Evolutionary conservation across 2,888 invertebrate species (phyloP).

Genomic region (Phortica okadai): DNA sequence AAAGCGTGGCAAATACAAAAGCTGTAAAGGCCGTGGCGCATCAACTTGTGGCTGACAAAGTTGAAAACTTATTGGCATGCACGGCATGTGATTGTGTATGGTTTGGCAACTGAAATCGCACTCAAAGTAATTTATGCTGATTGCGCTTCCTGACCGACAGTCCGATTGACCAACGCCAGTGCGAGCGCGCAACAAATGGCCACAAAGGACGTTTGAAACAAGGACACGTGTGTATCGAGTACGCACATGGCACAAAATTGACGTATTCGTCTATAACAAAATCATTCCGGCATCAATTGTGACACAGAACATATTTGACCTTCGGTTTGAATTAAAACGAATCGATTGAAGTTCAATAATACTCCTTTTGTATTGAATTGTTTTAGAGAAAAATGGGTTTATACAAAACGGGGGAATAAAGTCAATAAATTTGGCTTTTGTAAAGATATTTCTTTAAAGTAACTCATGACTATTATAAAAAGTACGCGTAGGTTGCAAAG

Average conservation of each 20-base stretch:
- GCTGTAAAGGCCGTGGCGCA: neutral
- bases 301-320: neutral
- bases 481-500: too few species aligned
- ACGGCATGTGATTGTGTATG: neutral
- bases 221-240: neutral
- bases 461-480: too few species aligned
- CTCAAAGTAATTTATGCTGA: conserved; percentile 26
- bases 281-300: neutral
- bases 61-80: conserved; percentile 21
- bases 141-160: neutral
- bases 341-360: too few species aligned
- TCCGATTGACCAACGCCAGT: neutral
- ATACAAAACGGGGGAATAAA: too few species aligned
- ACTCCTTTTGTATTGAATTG: too few species aligned
- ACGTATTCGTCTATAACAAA: neutral
- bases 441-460: too few species aligned
- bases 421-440: too few species aligned
- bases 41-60: neutral
- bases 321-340: too few species aligned
- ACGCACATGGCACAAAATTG: neutral
- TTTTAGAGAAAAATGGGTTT: too few species aligned
- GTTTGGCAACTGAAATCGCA: conserved; percentile 1
- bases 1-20: neutral
- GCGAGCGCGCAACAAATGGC: conserved; percentile 21
- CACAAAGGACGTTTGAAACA: neutral